These are phyloP conservation scores for Circaetus cinerascens DNA, from an alignment of 2,113 vertebrate species.

Conservation along the genomic window DNA sequence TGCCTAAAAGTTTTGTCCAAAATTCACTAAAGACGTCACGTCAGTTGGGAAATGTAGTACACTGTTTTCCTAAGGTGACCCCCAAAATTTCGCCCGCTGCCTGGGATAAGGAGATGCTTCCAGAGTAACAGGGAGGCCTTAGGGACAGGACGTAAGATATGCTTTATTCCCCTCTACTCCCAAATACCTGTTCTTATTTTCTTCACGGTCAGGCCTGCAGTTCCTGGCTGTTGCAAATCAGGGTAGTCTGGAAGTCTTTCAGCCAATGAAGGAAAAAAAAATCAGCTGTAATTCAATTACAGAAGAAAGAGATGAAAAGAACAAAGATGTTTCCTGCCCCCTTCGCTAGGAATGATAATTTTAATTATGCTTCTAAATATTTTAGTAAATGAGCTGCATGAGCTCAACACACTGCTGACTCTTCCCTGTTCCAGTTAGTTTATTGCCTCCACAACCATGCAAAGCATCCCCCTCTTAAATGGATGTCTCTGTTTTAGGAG, in stretches of 20 bases:
- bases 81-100: background rate
- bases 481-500: conserved; percentile 7
- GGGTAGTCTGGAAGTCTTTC: background rate
- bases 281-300: background rate
- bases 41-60: background rate
- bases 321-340: background rate
- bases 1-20: background rate
- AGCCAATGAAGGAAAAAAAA: background rate
- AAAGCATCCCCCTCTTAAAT: conserved; percentile 18
- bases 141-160: fast-evolving
- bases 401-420: background rate
- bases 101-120: background rate
- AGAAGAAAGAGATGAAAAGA: background rate
- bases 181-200: background rate
- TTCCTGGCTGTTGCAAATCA: background rate
- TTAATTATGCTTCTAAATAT: background rate
- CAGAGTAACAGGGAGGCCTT: background rate
- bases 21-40: background rate
- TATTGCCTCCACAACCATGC: conserved; percentile 1
- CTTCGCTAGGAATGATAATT: background rate
- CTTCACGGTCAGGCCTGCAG: background rate
- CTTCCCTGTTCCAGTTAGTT: background rate
- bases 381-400: background rate
- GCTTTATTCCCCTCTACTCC: background rate
- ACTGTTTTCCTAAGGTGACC: background rate